Evolutionary conservation across 2,797 vertebrate genomes (phyloP), one percentile per base, ranked within the genome.

Genomic region (Hoplostethus atlanticus): DNA sequence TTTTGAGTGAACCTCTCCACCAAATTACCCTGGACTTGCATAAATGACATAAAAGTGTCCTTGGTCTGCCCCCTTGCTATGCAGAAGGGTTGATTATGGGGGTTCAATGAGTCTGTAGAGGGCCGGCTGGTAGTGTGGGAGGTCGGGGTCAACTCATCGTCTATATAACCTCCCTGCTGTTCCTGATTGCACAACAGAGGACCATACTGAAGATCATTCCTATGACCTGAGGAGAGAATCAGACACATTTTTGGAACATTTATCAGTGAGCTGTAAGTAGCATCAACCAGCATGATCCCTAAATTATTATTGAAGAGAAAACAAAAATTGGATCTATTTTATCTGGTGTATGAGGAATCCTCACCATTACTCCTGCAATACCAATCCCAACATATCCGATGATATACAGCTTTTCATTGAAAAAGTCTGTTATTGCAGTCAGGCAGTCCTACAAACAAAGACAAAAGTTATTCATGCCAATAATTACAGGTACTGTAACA

Each of bases 191-290:
- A 87, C 98, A 99, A 86, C 98, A 99, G 60, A 99, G 95, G 75
- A 99, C 95, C 97, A 99, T 98, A 89, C 98, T 99, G 95, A 98
- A 98, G 91, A 99, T 93, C 98, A 99, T 99, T 54, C 97, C 98
- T 57, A 98, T 95, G 80, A 98, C 95, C 98, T 99, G 94, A 71
- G 84, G 30, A 68, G 15, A 63, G 11, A 31, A 85, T 40, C 36
- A 83, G 2, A 84, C 44, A 77, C 30, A 50, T 46, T 13, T 13
- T 53, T 30, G 11, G 21, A 5, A 31, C 57, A 42, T 40, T 17
- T 25, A 53, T 46, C 44, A 46, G 44, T 13, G 9, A 9, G 40
- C n/a, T n/a, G 48, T 42, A 30, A 13, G 1, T 0, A 2, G n/a
- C 25, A 17, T 25, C 21, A 34, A 8, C 44, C 28, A 15, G 16